phyloP scores from a whole-genome alignment of 2,888 invertebrate genomes.

The Caenorhabditis uteleia region DNA sequence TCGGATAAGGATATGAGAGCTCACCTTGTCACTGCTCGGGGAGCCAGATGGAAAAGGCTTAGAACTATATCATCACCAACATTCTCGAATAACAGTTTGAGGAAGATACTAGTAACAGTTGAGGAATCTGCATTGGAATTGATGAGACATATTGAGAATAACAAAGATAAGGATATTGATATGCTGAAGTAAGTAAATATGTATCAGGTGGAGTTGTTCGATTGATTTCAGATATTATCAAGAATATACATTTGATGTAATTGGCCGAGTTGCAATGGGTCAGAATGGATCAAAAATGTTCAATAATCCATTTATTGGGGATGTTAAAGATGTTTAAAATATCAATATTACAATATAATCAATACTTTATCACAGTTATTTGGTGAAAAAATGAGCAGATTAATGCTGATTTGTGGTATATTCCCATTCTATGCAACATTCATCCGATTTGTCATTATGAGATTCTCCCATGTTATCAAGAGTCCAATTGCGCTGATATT shows the following conservation, averaged over 20 bases:
- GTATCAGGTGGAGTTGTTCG: too few species aligned
- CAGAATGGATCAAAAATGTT: constrained; percentile 31
- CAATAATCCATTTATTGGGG: constrained; percentile 9
- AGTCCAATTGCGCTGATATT: constrained; percentile 14
- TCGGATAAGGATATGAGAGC: constrained; percentile 47
- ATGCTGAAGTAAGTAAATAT: not conserved
- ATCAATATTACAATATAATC: too few species aligned
- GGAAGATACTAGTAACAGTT: constrained; percentile 63
- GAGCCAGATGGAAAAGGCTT: constrained; percentile 73
- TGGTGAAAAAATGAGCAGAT: constrained; percentile 15
- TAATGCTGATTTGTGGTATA: constrained; percentile 11
- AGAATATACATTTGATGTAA: constrained; percentile 54
- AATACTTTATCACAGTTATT: too few species aligned
- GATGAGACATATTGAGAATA: constrained; percentile 26
- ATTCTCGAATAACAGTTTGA: constrained; percentile 72
- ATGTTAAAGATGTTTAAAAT: constrained; percentile 1
- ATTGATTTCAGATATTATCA: constrained; percentile 42
- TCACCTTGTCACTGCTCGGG: constrained; percentile 69
- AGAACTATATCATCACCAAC: constrained; percentile 72
- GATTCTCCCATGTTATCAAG: not conserved
- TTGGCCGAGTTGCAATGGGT: constrained; percentile 52
- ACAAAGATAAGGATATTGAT: not conserved
- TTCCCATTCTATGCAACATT: constrained; percentile 9
- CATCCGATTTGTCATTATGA: not conserved
- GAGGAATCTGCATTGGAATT: constrained; percentile 35